Conservation (phyloP, 2,113 vertebrate species). For the Dipodomys stephensi region DNA sequence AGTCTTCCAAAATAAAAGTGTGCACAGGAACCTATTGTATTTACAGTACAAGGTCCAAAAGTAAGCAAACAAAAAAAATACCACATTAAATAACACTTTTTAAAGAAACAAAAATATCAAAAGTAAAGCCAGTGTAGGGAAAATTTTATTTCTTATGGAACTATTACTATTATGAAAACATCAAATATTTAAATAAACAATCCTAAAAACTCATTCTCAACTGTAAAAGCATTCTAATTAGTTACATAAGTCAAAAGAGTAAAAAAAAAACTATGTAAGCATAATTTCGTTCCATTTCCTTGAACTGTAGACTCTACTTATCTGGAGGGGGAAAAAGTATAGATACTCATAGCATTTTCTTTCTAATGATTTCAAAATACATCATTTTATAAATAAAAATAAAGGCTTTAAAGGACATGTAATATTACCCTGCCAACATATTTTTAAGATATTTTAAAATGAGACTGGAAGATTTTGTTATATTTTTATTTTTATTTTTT, state of each 20-base stretch:
- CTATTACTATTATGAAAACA: neutral
- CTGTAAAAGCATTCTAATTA: neutral
- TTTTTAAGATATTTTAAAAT: conserved; percentile 30
- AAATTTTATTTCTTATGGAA: neutral
- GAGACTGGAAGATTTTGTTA: neutral
- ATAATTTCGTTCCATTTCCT: neutral
- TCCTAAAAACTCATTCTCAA: neutral
- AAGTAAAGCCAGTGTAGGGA: neutral
- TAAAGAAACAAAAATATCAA: neutral
- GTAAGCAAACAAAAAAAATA: neutral
- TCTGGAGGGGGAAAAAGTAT: neutral
- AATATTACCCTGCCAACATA: neutral
- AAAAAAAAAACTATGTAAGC: neutral
- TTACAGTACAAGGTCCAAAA: neutral
- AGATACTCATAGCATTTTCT: neutral
- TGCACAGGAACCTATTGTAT: neutral
- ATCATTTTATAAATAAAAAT: neutral
- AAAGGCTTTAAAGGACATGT: neutral
- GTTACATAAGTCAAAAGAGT: neutral
- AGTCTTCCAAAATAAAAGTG: neutral
- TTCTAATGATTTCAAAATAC: neutral
- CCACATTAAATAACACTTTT: neutral
- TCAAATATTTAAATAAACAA: neutral
- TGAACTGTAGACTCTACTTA: neutral
- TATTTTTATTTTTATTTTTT: no score